Percentiles rank a stretch among this genome's conserved stretches.
These are phyloP conservation scores for Apamea epomidion DNA, from an alignment of 2,888 invertebrate species.

Conservation along the genomic window DNA sequence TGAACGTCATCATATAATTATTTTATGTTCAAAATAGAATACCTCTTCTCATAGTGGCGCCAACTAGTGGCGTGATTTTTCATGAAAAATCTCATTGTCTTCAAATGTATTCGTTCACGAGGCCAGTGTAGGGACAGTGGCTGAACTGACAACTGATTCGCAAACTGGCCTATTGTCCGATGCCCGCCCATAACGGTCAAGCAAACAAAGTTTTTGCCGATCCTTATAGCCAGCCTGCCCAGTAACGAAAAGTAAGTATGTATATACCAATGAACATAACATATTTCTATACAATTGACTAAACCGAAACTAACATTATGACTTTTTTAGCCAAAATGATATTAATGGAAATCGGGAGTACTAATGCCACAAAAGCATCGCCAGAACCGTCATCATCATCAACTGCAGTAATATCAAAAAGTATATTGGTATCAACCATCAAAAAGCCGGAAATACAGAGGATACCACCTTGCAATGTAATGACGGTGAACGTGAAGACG, in stretches of 20 bases:
- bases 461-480: slow-evolving; percentile 29
- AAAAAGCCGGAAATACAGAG: background rate
- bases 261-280: background rate
- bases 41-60: background rate
- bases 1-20: background rate
- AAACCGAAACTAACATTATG: background rate
- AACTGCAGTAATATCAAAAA: background rate
- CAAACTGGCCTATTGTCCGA: background rate
- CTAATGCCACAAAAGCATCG: background rate
- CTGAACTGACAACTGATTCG: background rate
- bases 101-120: background rate
- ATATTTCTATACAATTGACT: background rate
- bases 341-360: background rate
- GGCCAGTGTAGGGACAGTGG: background rate
- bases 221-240: background rate
- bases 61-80: background rate
- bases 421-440: background rate
- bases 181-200: background rate
- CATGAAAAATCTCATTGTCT: background rate
- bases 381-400: background rate
- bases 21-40: background rate
- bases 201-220: background rate
- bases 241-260: background rate
- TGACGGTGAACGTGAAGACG: slow-evolving; percentile 45
- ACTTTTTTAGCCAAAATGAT: background rate